Conservation (phyloP, 1,140 invertebrate genomes). For the Drosophila albomicans region DNA sequence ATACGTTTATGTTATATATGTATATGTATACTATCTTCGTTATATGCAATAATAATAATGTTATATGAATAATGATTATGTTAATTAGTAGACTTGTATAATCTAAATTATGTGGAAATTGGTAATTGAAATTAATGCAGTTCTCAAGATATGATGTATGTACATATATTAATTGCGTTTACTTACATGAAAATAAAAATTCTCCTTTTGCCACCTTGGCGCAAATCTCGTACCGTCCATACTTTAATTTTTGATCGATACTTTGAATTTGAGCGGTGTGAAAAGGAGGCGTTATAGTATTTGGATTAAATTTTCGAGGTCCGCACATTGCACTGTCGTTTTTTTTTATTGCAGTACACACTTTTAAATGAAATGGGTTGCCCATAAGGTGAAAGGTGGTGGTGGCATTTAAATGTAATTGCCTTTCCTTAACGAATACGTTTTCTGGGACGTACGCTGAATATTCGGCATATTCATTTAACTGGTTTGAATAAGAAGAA, state of each 20-base stretch:
- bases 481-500: background rate
- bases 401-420: conserved; percentile 37
- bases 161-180: no score
- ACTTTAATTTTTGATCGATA: background rate
- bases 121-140: no score
- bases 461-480: conserved; percentile 12
- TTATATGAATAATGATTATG: no score
- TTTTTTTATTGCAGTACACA: background rate
- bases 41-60: no score
- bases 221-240: conserved; percentile 36
- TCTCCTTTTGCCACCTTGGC: conserved; percentile 30
- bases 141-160: no score
- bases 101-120: no score
- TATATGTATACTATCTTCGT: no score
- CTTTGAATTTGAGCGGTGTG: conserved; percentile 8
- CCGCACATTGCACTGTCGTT: background rate
- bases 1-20: no score
- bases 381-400: background rate
- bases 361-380: background rate
- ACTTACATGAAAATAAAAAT: conserved; percentile 40
- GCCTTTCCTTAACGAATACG: conserved; percentile 16
- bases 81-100: no score
- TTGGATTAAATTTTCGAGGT: rapidly evolving
- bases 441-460: conserved; percentile 16
- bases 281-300: background rate